Base-by-base conservation (phyloP, 1,140 invertebrate genomes). In the Nephila pilipes region DNA sequence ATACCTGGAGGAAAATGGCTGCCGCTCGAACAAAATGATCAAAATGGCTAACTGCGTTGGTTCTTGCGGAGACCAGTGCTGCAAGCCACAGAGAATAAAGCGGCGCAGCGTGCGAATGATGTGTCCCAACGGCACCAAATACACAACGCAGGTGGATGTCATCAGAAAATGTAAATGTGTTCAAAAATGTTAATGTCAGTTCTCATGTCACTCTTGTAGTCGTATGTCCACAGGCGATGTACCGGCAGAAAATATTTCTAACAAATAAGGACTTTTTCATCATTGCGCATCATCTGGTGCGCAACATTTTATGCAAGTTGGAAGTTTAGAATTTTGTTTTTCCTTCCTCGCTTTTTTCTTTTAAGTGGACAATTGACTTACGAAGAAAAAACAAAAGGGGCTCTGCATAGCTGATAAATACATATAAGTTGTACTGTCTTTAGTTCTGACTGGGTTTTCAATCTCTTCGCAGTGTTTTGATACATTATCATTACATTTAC, bases 141-240 rank as follows among this genome's bases (percentile, higher is more conserved):
- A 98, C 96, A 98, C 98, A 95, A 98, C 99, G 96, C 98, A 99
- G 95, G 97, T 99, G 95, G 98, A 99, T 95, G 98, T 99, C 95
- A 98, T 99, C 95, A 97, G 98, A 95, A 99, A 99, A 96, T 99
- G 97, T 95, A 95, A 95, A 93, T 96, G 96, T 94, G 93, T 94
- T 69, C 92, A 88, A n/a, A 94, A 95, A 81, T 95, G 95, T 94
- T 94, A 94, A 94, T 46, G 54, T 58, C 85, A n/a, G 20, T 54
- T n/a, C 20, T 14, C 29, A 29, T 32, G 69, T 54, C 57, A 25
- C 32, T 22, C 58, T 25, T 46, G 22, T 88, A 38, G 85, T 65
- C 36, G 85, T 38, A 38, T 87, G 85, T 8, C 22, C 20, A 38
- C 60, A 69, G n/a, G 46, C 46, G 85, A 55, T 16, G 25, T 14